A percentile compares a stretch with the other conserved stretches of the same genome.
phyloP scores from a whole-genome alignment of 2,113 vertebrate genomes.

The Coreoperca whiteheadi region DNA sequence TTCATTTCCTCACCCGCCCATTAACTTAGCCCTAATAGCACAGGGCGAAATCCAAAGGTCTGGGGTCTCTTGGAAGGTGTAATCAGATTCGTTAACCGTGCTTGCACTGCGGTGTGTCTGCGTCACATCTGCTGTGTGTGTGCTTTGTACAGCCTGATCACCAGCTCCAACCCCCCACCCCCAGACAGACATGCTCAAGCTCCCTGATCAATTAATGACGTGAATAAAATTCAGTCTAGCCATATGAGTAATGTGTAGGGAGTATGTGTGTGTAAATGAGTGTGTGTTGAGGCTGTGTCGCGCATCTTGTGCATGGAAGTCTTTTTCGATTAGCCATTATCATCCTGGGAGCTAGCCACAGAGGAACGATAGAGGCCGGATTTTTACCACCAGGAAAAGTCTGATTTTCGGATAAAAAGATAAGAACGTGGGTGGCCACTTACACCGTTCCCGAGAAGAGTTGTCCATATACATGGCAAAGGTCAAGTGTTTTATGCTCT shows the following conservation, averaged over 20 bases:
- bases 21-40: constrained; percentile 61
- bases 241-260: not conserved
- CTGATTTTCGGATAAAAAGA: not conserved
- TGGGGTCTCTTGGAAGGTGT: constrained; percentile 42
- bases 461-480: not conserved
- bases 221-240: constrained; percentile 34
- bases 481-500: too few species aligned
- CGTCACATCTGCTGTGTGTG: constrained; percentile 27
- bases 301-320: not conserved
- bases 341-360: not conserved
- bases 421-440: not conserved
- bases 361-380: not conserved
- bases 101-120: constrained; percentile 42
- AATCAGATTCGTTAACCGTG: constrained; percentile 60
- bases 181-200: constrained; percentile 27
- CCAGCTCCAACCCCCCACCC: not conserved
- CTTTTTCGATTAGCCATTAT: not conserved
- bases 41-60: constrained; percentile 49
- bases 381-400: not conserved
- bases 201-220: constrained; percentile 59
- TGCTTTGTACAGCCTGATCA: constrained; percentile 29
- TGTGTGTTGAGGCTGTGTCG: not conserved
- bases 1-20: constrained; percentile 57
- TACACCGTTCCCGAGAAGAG: not conserved
- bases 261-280: not conserved